Evolutionary conservation across 2,888 invertebrate genomes (phyloP).

Genomic region (Xestoiulus laeticollis): DNA sequence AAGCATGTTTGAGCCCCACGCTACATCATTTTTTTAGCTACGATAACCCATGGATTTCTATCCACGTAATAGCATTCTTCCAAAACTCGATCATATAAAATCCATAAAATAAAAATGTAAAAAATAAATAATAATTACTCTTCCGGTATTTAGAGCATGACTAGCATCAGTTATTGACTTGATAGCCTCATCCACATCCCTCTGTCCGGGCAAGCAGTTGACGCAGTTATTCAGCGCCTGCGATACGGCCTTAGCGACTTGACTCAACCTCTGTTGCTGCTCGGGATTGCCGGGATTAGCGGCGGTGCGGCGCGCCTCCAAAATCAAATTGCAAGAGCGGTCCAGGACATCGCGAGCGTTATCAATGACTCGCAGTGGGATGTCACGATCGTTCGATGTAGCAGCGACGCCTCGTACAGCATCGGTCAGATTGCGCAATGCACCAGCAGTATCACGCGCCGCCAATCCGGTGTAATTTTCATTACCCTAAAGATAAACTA

Average conservation of each 20-base stretch:
- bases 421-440: conserved; percentile 76
- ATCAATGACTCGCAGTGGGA: conserved; percentile 67
- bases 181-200: conserved; percentile 90
- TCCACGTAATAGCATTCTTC: not conserved
- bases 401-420: conserved; percentile 83
- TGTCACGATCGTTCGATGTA: conserved; percentile 71
- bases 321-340: conserved; percentile 79
- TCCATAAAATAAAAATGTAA: not conserved
- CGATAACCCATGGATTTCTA: not conserved
- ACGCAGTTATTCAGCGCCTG: conserved; percentile 76
- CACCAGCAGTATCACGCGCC: conserved; percentile 81
- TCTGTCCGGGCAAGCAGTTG: conserved; percentile 89
- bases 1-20: no score
- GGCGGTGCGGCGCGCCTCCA: conserved; percentile 81
- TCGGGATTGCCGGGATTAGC: conserved; percentile 73
- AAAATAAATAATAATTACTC: conserved; percentile 62
- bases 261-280: conserved; percentile 71
- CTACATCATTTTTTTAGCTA: no score
- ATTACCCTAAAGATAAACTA: conserved; percentile 70
- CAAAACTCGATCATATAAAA: not conserved
- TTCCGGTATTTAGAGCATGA: conserved; percentile 72
- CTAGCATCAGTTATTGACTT: conserved; percentile 77
- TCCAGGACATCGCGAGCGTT: conserved; percentile 81
- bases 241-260: conserved; percentile 78
- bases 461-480: conserved; percentile 82